These are phyloP conservation scores for Adoxophyes honmai DNA, from an alignment of 1,140 invertebrate species.

Conservation along the genomic window DNA sequence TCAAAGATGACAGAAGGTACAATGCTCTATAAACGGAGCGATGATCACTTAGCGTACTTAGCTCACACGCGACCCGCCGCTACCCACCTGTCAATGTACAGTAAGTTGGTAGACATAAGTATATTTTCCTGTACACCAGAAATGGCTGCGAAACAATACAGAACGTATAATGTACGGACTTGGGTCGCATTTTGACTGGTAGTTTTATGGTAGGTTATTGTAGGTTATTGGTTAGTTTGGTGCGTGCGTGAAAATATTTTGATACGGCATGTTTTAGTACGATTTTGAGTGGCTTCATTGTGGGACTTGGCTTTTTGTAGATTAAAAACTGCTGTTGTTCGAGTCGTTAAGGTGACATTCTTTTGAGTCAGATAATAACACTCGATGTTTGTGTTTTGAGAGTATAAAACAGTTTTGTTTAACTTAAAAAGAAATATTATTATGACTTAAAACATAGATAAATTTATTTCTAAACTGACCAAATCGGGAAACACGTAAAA, in stretches of 20 bases:
- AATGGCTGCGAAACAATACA: not conserved
- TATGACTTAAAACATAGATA: no score
- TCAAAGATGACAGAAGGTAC: not conserved
- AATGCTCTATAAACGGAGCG: conserved; percentile 5
- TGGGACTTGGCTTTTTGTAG: not conserved
- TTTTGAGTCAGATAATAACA: not conserved
- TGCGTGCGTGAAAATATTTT: conserved; percentile 14
- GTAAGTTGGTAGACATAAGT: not conserved
- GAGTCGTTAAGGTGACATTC: not conserved
- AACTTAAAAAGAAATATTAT: no score
- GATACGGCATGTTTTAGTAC: conserved; percentile 11
- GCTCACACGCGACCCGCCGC: conserved; percentile 10
- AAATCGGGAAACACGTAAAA: no score
- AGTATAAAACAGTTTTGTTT: no score
- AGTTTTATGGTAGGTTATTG: not conserved
- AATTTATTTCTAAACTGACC: no score
- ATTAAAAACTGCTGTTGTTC: not conserved
- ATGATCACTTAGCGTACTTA: conserved; percentile 11
- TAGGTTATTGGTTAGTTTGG: conserved; percentile 9
- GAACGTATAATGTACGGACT: not conserved
- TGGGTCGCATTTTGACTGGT: not conserved
- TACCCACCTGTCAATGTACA: conserved; percentile 12
- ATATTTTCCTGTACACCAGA: not conserved
- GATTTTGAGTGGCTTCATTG: conserved; percentile 8
- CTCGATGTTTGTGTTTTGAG: no score